Evolutionary conservation across 2,113 vertebrate genomes (phyloP).

Genomic region (Thymallus thymallus): DNA sequence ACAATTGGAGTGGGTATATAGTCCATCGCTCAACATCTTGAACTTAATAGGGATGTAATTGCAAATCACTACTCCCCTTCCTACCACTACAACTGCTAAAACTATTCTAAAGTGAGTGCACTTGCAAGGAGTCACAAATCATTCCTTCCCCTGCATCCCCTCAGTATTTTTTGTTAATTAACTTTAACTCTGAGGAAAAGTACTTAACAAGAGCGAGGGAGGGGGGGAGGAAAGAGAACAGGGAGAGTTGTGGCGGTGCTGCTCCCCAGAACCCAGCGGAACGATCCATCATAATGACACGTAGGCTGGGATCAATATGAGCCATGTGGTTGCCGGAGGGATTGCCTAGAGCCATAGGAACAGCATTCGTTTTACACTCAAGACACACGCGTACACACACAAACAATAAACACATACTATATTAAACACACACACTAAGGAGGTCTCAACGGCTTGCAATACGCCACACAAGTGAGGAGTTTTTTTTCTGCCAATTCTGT

Average conservation of each 20-base stretch:
- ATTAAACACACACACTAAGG: not conserved
- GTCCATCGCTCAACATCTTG: not conserved
- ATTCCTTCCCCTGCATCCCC: conserved; percentile 43
- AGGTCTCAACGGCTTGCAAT: not conserved
- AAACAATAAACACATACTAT: not conserved
- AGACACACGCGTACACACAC: not conserved
- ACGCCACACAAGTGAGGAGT: not conserved
- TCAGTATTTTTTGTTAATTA: conserved; percentile 69
- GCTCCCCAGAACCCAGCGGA: conserved; percentile 58
- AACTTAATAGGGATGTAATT: conserved; percentile 22
- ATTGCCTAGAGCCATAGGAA: conserved; percentile 44
- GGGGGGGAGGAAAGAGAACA: conserved; percentile 48
- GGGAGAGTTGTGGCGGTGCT: conserved; percentile 23
- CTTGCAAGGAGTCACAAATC: conserved; percentile 42
- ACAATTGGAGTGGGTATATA: not conserved
- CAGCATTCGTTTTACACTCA: not conserved
- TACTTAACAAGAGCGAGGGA: conserved; percentile 68
- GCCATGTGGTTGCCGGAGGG: conserved; percentile 25
- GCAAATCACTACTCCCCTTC: conserved; percentile 22
- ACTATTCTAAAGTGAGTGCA: conserved; percentile 28
- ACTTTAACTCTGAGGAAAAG: conserved; percentile 72
- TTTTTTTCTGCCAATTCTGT: not conserved
- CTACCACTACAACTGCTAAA: not conserved
- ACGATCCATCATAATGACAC: conserved; percentile 76
- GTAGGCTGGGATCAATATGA: conserved; percentile 66